Evolutionary conservation across 2,113 vertebrate species (phyloP).

Genomic region (Tachycineta bicolor): DNA sequence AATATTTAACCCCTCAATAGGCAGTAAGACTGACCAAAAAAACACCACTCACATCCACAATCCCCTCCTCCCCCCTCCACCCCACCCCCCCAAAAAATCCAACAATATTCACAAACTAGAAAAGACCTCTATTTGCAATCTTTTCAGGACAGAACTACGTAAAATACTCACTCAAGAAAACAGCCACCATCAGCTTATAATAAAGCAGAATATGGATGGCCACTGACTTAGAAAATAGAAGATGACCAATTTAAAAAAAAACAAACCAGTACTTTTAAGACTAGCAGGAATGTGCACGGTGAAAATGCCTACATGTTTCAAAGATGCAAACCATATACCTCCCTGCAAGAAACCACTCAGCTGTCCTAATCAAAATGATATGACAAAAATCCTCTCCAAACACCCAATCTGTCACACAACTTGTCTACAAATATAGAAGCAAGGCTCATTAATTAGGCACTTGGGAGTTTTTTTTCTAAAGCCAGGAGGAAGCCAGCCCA

Average conservation of each 20-base stretch:
- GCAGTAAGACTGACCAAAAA: background rate
- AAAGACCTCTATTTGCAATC: background rate
- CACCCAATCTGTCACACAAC: background rate
- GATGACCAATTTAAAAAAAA: background rate
- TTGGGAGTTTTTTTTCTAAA: background rate
- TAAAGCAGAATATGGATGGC: background rate
- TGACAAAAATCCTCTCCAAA: background rate
- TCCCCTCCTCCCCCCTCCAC: accelerated
- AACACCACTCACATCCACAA: background rate
- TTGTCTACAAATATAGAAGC: background rate
- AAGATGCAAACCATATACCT: background rate
- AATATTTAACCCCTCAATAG: background rate
- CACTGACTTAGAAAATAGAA: background rate
- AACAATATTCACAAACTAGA: background rate
- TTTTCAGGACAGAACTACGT: background rate
- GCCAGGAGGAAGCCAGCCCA: background rate
- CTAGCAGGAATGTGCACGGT: background rate
- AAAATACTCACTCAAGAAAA: background rate
- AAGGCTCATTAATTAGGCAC: background rate
- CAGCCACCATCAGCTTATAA: background rate
- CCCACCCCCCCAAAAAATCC: too few relatives aligned
- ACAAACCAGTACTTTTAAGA: background rate
- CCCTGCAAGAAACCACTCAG: background rate
- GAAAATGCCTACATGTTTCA: background rate
- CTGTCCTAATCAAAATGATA: background rate